Percentiles rank a stretch among this genome's conserved stretches.
Conservation (phyloP, 2,113 vertebrate genomes). For the Phasianus colchicus region DNA sequence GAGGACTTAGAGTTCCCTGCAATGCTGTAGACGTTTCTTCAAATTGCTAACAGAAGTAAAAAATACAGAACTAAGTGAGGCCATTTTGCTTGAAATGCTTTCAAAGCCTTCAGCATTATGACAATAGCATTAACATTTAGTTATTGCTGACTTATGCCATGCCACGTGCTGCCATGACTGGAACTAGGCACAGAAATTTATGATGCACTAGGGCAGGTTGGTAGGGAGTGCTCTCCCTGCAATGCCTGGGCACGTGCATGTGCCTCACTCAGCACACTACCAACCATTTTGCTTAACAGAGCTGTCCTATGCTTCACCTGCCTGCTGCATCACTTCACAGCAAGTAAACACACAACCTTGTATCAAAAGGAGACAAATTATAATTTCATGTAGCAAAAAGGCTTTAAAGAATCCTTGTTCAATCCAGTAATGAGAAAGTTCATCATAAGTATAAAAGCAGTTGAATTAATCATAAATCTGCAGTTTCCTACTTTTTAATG, state of each 20-base stretch:
- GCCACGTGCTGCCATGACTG: background rate
- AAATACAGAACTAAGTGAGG: background rate
- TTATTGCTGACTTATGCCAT: background rate
- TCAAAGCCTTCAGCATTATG: background rate
- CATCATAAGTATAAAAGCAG: background rate
- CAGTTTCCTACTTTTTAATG: background rate
- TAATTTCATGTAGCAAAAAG: background rate
- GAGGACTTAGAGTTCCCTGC: background rate
- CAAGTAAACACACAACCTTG: background rate
- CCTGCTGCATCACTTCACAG: background rate
- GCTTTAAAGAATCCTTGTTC: background rate
- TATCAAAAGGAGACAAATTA: background rate
- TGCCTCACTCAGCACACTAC: background rate
- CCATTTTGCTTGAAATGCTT: background rate
- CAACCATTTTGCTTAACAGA: background rate
- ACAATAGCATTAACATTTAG: background rate
- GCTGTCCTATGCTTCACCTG: background rate
- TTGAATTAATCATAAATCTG: constrained; percentile 4
- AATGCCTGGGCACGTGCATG: background rate
- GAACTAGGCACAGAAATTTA: background rate
- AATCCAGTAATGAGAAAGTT: background rate
- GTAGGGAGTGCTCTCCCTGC: background rate
- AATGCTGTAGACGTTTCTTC: background rate
- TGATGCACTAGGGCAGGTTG: background rate
- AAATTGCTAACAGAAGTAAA: background rate